phyloP scores from a whole-genome alignment of 2,888 invertebrate genomes.

The Rutpela maculata region DNA sequence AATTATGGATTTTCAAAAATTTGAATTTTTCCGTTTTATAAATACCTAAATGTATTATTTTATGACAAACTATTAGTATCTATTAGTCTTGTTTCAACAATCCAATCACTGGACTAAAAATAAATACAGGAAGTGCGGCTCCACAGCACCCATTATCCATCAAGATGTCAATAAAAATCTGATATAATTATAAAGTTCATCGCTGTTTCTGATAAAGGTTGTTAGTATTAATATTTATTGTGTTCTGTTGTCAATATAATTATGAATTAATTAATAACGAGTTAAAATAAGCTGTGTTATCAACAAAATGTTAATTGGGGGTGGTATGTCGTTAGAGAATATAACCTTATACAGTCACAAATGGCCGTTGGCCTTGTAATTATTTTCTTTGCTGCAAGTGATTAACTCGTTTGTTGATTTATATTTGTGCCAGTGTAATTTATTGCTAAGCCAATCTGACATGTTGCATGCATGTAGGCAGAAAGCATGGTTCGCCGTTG shows the following conservation, averaged over 20 bases:
- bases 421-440: constrained; percentile 72
- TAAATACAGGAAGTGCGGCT: not conserved
- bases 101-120: not conserved
- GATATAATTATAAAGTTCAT: not conserved
- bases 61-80: too few species aligned
- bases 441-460: constrained; percentile 71
- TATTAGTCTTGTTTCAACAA: too few species aligned
- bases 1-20: too few species aligned
- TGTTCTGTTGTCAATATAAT: not conserved
- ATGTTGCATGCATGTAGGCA: constrained; percentile 74
- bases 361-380: constrained; percentile 73
- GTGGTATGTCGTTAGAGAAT: constrained; percentile 52
- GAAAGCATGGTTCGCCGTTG: constrained; percentile 72
- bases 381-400: constrained; percentile 74
- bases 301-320: constrained; percentile 53
- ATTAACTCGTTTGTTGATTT: constrained; percentile 75
- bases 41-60: too few species aligned
- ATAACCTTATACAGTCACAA: constrained; percentile 60
- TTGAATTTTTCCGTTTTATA: too few species aligned
- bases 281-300: constrained; percentile 14
- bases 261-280: constrained; percentile 1
- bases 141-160: not conserved
- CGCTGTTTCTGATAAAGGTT: not conserved
- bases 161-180: not conserved
- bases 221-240: constrained; percentile 2